Base-by-base conservation (phyloP, 1,140 invertebrate species). In the Meloidogyne exigua region DNA sequence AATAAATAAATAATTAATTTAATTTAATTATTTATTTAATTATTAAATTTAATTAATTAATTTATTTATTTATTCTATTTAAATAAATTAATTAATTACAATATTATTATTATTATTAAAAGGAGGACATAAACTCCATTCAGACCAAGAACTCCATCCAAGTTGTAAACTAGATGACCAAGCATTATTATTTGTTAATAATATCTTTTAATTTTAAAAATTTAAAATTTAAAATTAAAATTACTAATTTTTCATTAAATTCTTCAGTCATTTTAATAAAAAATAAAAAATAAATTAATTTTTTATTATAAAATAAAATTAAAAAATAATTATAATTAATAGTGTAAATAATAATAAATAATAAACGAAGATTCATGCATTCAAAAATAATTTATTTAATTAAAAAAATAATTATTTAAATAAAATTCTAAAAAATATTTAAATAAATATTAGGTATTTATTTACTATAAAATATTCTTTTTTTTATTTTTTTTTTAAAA, bases 361-460 rank as follows among this genome's bases (percentile, higher is more conserved):
- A n/a, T n/a, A 57, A 57, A 57, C 18, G 18, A 57, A 57, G 49
- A 57, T 57, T 9, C 68, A 71, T 71, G 26, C 68, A 71, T 71
- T 71, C 26, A 70, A 26, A 44, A 69, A 69, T 13, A 25, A 68
- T 78, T 75, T 3, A 32, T 3, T n/a, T n/a, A n/a, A n/a, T n/a
- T n/a, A n/a, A 3, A 32, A 32, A 3, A 32, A 32, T 32, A 32
- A 32, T 32, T 32, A 32, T 32, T 32, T n/a, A n/a, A 32, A 3
- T 32, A 32, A 32, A 32, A 79, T 71, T 44, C 13, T 76, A 77
- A 21, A 26, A n/a, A 57, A 1, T n/a, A n/a, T 21, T 63, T 71
- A 32, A 32, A 32, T 32, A 32, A 32, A 32, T 32, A n/a, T n/a
- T n/a, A n/a, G n/a, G n/a, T n/a, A n/a, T n/a, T n/a, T n/a, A n/a